phyloP scores from a whole-genome alignment of 2,113 vertebrate species.

The Plotosus lineatus region DNA sequence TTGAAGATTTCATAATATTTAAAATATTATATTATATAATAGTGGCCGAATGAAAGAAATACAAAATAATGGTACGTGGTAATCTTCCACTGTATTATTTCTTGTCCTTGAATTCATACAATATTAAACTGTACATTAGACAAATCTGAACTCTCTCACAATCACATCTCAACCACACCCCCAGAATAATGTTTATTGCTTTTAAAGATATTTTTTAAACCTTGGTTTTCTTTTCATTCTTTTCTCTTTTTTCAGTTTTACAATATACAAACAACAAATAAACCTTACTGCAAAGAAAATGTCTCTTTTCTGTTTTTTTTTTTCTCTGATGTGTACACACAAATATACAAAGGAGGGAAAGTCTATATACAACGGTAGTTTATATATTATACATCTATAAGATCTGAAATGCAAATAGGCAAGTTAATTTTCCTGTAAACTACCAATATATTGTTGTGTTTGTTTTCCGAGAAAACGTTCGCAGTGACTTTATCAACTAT shows the following conservation, averaged over 20 bases:
- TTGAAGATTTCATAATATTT: not conserved
- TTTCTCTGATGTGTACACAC: constrained; percentile 67
- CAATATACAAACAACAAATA: constrained; percentile 69
- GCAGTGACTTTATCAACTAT: not conserved
- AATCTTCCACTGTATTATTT: constrained; percentile 15
- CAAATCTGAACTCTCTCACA: constrained; percentile 57
- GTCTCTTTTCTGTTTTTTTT: constrained; percentile 38
- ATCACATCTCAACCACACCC: constrained; percentile 57
- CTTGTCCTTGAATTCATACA: constrained; percentile 4
- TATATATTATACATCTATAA: constrained; percentile 38
- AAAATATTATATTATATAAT: not conserved
- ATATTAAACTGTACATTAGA: constrained; percentile 36
- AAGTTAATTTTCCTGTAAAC: constrained; percentile 21
- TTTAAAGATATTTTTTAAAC: constrained; percentile 73
- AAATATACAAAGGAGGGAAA: constrained; percentile 72
- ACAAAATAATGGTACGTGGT: not conserved
- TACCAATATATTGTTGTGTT: not conserved
- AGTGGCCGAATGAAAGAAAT: not conserved
- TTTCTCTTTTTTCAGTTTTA: constrained; percentile 67
- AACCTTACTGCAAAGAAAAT: constrained; percentile 67
- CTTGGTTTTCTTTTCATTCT: constrained; percentile 66
- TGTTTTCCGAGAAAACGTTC: not conserved
- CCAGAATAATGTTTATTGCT: constrained; percentile 83
- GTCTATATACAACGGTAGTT: constrained; percentile 73
- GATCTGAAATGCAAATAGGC: not conserved